These are phyloP conservation scores for Melipona beecheii DNA, from an alignment of 2,888 invertebrate genomes.

Conservation along the genomic window DNA sequence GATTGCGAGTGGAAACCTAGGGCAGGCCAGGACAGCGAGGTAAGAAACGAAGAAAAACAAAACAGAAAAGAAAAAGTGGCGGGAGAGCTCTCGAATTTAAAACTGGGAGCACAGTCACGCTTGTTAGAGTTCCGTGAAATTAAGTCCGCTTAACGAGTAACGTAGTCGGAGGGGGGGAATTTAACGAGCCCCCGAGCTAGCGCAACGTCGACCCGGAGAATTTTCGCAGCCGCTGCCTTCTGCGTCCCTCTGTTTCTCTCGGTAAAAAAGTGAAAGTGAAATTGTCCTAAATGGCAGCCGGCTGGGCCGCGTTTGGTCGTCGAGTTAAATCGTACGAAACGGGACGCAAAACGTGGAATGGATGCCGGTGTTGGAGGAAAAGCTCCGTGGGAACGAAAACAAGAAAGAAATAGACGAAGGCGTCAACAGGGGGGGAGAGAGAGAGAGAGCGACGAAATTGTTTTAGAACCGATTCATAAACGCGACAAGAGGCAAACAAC, in stretches of 20 bases:
- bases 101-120: conserved; percentile 38
- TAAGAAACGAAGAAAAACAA: neutral
- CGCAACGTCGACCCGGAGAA: conserved; percentile 3
- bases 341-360: neutral
- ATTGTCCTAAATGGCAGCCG: conserved; percentile 34
- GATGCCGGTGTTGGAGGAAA: neutral
- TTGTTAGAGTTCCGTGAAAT: conserved; percentile 66
- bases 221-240: conserved; percentile 29
- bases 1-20: neutral
- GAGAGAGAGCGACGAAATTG: no score
- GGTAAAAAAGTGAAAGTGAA: conserved; percentile 22
- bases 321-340: conserved; percentile 45
- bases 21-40: neutral
- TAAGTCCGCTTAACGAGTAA: conserved; percentile 66
- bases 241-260: neutral
- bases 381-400: neutral
- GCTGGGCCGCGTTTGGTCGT: conserved; percentile 13
- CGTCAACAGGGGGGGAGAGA: no score
- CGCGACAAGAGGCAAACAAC: no score
- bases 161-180: conserved; percentile 35
- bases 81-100: conserved; percentile 44
- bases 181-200: conserved; percentile 46
- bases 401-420: neutral
- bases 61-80: neutral
- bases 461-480: no score